phyloP scores from a whole-genome alignment of 2,113 vertebrate genomes.

The Danionella cerebrum region DNA sequence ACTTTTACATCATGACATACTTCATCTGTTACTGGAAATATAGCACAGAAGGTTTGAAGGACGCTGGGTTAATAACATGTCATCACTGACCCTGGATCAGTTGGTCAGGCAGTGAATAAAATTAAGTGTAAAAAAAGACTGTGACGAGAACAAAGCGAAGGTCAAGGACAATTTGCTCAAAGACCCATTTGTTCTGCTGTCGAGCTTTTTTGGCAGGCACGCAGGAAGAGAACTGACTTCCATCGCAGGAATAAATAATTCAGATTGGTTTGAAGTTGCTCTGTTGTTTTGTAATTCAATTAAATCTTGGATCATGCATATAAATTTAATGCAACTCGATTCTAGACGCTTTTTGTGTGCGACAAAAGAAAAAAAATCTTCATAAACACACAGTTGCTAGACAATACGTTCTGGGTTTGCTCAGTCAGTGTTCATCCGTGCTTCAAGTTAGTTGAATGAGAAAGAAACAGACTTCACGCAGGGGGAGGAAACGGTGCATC shows the following conservation, averaged over 20 bases:
- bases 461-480: constrained; percentile 39
- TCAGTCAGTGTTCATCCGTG: neutral
- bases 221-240: too few relatives aligned
- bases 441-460: neutral
- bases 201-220: neutral
- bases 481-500: constrained; percentile 43
- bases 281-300: neutral
- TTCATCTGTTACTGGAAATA: constrained; percentile 4
- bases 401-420: too few relatives aligned
- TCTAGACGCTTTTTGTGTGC: too few relatives aligned
- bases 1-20: neutral
- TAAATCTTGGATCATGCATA: neutral
- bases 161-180: constrained; percentile 9
- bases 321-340: neutral
- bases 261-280: neutral
- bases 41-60: constrained; percentile 10
- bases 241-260: neutral
- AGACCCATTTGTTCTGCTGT: neutral
- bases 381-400: too few relatives aligned
- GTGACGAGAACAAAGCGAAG: neutral
- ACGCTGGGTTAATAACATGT: neutral
- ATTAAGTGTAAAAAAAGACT: constrained; percentile 4
- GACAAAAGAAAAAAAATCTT: too few relatives aligned
- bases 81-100: constrained; percentile 7
- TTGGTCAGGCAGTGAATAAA: neutral